These are phyloP conservation scores for Phyllotis vaccarum DNA, from an alignment of 2,797 vertebrate genomes.

Conservation along the genomic window DNA sequence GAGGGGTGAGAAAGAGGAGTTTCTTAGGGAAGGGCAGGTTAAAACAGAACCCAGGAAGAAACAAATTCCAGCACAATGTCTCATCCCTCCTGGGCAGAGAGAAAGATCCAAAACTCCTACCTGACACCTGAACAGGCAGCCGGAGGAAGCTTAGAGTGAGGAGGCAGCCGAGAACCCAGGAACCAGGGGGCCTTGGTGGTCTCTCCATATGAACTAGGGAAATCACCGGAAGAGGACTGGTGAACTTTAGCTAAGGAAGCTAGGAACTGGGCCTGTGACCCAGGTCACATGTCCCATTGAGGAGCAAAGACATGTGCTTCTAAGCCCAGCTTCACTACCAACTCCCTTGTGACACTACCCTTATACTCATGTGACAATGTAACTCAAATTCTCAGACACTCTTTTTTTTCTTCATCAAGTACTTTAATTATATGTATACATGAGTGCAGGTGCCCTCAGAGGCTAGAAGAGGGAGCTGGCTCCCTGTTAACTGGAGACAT, in stretches of 20 bases:
- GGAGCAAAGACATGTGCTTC: neutral
- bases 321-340: neutral
- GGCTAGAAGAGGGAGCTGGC: neutral
- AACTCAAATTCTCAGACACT: neutral
- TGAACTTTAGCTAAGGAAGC: neutral
- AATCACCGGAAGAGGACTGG: neutral
- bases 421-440: neutral
- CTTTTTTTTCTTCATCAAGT: slow-evolving; percentile 7
- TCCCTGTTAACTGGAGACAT: neutral
- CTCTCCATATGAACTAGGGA: slow-evolving; percentile 55
- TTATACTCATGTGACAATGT: neutral
- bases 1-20: neutral
- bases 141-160: slow-evolving; percentile 21
- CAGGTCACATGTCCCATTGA: neutral
- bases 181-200: slow-evolving; percentile 26
- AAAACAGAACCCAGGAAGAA: neutral
- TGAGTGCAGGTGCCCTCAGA: neutral
- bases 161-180: slow-evolving; percentile 36
- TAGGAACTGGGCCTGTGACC: neutral
- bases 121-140: slow-evolving; percentile 20
- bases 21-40: neutral
- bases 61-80: neutral
- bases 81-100: neutral
- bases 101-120: slow-evolving; percentile 61
- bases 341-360: neutral